A percentile compares a stretch with the other conserved stretches of the same genome.
Conservation (phyloP, 2,797 vertebrate genomes). For the Sebastes hopkinsi region DNA sequence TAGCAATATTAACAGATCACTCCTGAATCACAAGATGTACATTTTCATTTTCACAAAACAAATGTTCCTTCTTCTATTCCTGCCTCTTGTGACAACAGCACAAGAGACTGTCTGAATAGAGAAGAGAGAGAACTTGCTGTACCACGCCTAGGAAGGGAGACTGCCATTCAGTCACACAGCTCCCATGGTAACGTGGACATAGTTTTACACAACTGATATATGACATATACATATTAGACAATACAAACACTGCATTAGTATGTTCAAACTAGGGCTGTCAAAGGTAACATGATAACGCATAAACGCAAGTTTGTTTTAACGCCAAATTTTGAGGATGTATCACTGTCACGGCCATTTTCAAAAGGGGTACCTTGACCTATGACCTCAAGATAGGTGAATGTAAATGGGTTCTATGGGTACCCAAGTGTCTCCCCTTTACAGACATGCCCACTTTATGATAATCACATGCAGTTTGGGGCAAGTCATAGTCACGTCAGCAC, state of each 20-base stretch:
- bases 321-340: too few relatives aligned
- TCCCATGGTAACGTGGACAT: conserved; percentile 81
- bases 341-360: too few relatives aligned
- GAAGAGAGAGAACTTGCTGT: conserved; percentile 58
- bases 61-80: conserved; percentile 56
- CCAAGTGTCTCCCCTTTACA: too few relatives aligned
- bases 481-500: too few relatives aligned
- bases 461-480: too few relatives aligned
- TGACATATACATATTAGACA: background rate
- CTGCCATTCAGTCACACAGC: conserved; percentile 70
- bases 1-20: background rate
- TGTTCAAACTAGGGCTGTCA: background rate
- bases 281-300: too few relatives aligned
- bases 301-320: too few relatives aligned
- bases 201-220: background rate
- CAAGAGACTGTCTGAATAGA: conserved; percentile 37
- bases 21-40: background rate
- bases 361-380: too few relatives aligned
- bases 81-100: conserved; percentile 51
- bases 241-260: background rate
- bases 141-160: conserved; percentile 83
- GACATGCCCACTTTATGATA: too few relatives aligned
- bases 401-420: too few relatives aligned
- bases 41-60: background rate
- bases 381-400: too few relatives aligned